Percentiles rank a stretch among this genome's conserved stretches.
Evolutionary conservation across 2,113 vertebrate genomes (phyloP).

Genomic region (Cryptotis parvus): DNA sequence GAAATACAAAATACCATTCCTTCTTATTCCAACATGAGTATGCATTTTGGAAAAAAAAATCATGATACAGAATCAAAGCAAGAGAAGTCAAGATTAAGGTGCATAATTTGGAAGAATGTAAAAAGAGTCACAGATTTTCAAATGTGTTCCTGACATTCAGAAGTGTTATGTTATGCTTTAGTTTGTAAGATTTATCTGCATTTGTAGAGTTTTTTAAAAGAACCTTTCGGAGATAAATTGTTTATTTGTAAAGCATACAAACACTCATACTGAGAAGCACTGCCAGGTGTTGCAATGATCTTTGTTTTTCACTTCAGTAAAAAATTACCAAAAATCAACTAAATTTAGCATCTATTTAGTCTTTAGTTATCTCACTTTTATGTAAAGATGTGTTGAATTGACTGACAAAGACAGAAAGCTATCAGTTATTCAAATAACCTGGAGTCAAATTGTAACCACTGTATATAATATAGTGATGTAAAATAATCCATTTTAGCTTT

Average conservation of each 20-base stretch:
- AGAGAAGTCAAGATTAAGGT: not conserved
- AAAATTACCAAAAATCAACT: not conserved
- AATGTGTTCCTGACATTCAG: not conserved
- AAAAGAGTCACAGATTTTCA: not conserved
- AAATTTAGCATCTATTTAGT: not conserved
- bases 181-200: not conserved
- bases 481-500: not conserved
- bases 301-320: not conserved
- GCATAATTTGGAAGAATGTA: not conserved
- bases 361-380: not conserved
- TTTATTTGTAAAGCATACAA: not conserved
- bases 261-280: not conserved
- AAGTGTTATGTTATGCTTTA: not conserved
- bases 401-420: not conserved
- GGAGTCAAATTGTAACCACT: not conserved
- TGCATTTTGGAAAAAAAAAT: not conserved
- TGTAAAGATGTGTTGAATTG: not conserved
- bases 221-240: not conserved
- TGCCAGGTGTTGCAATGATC: not conserved
- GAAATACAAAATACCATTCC: not conserved
- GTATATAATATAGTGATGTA: too few species aligned
- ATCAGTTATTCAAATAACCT: not conserved
- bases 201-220: not conserved
- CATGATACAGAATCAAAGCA: not conserved
- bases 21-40: not conserved